Evolutionary conservation across 2,888 invertebrate genomes (phyloP).

Genomic region (Altica lythri): DNA sequence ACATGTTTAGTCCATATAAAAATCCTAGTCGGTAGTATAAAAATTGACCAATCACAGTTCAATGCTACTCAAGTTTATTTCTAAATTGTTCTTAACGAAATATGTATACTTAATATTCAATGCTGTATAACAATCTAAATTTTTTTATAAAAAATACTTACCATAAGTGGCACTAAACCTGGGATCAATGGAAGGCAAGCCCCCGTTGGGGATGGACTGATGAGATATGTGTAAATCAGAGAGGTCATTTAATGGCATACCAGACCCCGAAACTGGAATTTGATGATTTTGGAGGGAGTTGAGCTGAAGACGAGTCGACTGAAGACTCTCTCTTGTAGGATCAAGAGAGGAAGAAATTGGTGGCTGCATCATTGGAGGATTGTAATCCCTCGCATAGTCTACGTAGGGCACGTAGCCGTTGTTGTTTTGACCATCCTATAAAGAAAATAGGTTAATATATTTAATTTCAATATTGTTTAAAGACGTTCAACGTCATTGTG

Average conservation of each 20-base stretch:
- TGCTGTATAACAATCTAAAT: no score
- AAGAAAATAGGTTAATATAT: constrained; percentile 26
- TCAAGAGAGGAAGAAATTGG: constrained; percentile 63
- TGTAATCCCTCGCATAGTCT: constrained; percentile 87
- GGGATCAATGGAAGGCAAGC: constrained; percentile 68
- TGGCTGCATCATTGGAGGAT: constrained; percentile 73
- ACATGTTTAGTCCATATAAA: no score
- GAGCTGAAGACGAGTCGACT: constrained; percentile 56
- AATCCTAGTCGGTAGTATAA: no score
- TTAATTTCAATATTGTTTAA: no score
- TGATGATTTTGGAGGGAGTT: constrained; percentile 55
- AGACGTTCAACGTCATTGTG: no score
- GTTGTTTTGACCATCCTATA: constrained; percentile 78
- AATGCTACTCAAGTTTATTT: no score
- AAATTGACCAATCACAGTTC: no score
- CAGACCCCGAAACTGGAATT: constrained; percentile 47
- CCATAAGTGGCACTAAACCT: constrained; percentile 88
- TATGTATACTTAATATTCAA: no score
- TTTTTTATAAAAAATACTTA: no score
- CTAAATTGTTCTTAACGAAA: no score
- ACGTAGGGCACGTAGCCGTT: constrained; percentile 88
- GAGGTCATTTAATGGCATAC: constrained; percentile 52
- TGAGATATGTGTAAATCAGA: constrained; percentile 51
- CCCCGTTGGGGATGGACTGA: constrained; percentile 52
- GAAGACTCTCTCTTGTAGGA: constrained; percentile 52